These are phyloP conservation scores for Nemurella pictetii DNA, from an alignment of 2,888 invertebrate species.

Conservation along the genomic window DNA sequence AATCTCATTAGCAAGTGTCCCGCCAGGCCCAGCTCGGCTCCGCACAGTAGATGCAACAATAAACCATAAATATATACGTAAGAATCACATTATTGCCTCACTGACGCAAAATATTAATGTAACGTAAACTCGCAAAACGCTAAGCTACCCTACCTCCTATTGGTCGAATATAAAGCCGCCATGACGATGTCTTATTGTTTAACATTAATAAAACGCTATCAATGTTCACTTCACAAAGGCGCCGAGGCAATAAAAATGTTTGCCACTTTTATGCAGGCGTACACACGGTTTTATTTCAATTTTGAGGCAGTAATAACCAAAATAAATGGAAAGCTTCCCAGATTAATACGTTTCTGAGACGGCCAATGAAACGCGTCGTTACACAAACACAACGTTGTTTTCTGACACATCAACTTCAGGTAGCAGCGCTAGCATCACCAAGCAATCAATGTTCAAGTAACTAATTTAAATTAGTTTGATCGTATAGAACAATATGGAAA, in stretches of 20 bases:
- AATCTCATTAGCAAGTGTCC: conserved; percentile 39
- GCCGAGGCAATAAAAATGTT: neutral
- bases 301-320: neutral
- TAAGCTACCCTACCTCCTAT: conserved; percentile 68
- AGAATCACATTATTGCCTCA: conserved; percentile 65
- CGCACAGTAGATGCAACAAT: conserved; percentile 49
- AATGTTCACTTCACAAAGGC: neutral
- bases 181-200: conserved; percentile 53
- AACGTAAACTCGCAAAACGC: conserved; percentile 66
- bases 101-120: conserved; percentile 70
- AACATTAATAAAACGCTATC: conserved; percentile 9
- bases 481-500: neutral
- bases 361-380: conserved; percentile 49
- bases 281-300: neutral
- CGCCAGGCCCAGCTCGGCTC: conserved; percentile 42
- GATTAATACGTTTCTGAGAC: conserved; percentile 26
- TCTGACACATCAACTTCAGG: conserved; percentile 47
- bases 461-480: neutral
- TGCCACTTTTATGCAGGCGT: neutral
- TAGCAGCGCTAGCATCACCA: conserved; percentile 47
- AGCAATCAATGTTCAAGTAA: conserved; percentile 3
- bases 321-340: conserved; percentile 28
- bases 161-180: conserved; percentile 70
- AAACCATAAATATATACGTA: conserved; percentile 58
- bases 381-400: conserved; percentile 39